These are phyloP conservation scores for Tapirus terrestris DNA, from an alignment of 2,113 vertebrate species.

Conservation along the genomic window DNA sequence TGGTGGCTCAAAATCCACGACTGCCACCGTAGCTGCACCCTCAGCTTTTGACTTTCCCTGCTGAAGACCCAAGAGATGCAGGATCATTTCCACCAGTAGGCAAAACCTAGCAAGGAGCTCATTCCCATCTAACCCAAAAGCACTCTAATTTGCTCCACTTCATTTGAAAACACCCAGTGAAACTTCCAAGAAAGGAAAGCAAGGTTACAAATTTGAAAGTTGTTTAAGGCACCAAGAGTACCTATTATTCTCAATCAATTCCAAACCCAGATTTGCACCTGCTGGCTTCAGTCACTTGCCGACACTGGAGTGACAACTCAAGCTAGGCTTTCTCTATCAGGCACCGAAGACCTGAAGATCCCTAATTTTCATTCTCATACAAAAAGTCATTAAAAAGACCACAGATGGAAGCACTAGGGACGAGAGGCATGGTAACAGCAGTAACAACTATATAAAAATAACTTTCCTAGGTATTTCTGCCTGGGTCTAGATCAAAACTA, in stretches of 20 bases:
- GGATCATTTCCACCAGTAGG: not conserved
- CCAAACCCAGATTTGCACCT: conserved; percentile 79
- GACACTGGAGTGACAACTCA: conserved; percentile 5
- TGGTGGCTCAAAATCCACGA: not conserved
- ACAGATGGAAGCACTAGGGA: conserved; percentile 51
- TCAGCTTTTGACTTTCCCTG: not conserved
- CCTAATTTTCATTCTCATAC: conserved; percentile 43
- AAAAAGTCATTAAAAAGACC: conserved; percentile 55
- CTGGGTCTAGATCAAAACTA: conserved; percentile 69
- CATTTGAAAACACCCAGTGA: conserved; percentile 48
- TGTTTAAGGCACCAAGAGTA: conserved; percentile 72
- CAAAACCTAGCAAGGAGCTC: conserved; percentile 7
- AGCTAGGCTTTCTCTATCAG: not conserved
- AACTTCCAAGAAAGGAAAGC: conserved; percentile 72
- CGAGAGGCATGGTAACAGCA: conserved; percentile 46
- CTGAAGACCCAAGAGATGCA: not conserved
- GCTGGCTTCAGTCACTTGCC: conserved; percentile 70
- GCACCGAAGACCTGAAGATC: conserved; percentile 18
- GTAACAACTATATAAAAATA: conserved; percentile 67
- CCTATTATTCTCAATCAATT: conserved; percentile 77
- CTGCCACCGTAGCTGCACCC: not conserved
- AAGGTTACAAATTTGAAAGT: conserved; percentile 69
- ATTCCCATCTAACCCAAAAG: conserved; percentile 34
- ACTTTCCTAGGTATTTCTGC: conserved; percentile 73
- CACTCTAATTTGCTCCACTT: conserved; percentile 34